Percentiles rank a stretch among this genome's conserved stretches.
Evolutionary conservation across 2,888 invertebrate species (phyloP).

Genomic region (Drosophila atripex): DNA sequence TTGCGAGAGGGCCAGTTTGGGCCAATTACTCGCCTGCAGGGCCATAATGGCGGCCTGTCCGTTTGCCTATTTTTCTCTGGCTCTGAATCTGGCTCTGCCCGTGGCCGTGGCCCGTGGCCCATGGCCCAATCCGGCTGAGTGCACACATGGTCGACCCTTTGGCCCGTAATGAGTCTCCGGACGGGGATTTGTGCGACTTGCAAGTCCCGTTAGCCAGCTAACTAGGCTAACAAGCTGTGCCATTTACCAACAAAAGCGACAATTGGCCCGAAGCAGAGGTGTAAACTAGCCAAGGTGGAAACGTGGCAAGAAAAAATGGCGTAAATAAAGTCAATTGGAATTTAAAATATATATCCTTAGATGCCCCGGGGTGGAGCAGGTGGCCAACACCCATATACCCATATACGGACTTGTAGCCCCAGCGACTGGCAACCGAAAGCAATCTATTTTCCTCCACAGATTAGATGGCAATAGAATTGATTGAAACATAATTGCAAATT

Average conservation of each 20-base stretch:
- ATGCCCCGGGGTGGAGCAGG: not conserved
- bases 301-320: slow-evolving; percentile 15
- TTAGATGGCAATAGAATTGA: slow-evolving; percentile 52
- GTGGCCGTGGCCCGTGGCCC: not conserved
- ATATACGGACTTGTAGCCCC: not conserved
- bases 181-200: slow-evolving; percentile 48
- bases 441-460: slow-evolving; percentile 48
- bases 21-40: slow-evolving; percentile 37
- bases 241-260: slow-evolving; percentile 68
- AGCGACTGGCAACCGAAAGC: slow-evolving; percentile 31
- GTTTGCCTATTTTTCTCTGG: slow-evolving; percentile 9
- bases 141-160: slow-evolving; percentile 19
- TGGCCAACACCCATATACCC: not conserved
- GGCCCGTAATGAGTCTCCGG: slow-evolving; percentile 57
- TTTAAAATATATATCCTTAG: slow-evolving; percentile 45
- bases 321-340: slow-evolving; percentile 64
- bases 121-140: slow-evolving; percentile 12
- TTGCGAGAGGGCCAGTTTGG: slow-evolving; percentile 24
- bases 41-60: slow-evolving; percentile 11
- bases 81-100: not conserved
- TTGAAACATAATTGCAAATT: slow-evolving; percentile 62
- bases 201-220: slow-evolving; percentile 60
- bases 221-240: slow-evolving; percentile 66
- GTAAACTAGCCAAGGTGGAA: slow-evolving; percentile 8
- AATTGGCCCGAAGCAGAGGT: slow-evolving; percentile 28